These are phyloP conservation scores for Lithophane leautieri DNA, from an alignment of 2,888 invertebrate species.

Conservation along the genomic window DNA sequence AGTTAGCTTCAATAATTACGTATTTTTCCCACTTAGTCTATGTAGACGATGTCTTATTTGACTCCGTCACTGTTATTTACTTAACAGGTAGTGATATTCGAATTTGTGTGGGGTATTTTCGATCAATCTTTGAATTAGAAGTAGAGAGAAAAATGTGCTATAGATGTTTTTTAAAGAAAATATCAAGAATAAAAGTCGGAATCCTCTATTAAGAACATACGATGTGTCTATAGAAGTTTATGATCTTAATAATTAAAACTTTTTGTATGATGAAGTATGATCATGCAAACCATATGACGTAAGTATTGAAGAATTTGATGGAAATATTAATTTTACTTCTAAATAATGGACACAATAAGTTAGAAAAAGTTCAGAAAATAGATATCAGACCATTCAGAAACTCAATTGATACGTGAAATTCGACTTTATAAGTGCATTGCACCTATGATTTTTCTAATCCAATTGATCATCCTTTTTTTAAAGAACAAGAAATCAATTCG, in stretches of 20 bases:
- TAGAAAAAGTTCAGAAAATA: slow-evolving; percentile 37
- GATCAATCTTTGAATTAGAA: neutral
- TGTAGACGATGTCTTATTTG: no score
- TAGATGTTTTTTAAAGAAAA: neutral
- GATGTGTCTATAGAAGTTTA: slow-evolving; percentile 1
- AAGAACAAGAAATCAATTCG: slow-evolving; percentile 62
- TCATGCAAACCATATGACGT: slow-evolving; percentile 23
- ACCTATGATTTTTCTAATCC: slow-evolving; percentile 55
- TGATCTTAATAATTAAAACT: neutral
- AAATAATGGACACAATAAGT: slow-evolving; percentile 20
- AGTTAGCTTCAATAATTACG: no score
- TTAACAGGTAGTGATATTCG: no score
- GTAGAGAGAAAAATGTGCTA: neutral
- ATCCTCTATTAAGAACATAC: neutral
- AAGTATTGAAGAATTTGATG: slow-evolving; percentile 13
- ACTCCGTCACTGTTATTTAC: no score
- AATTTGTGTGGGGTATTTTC: no score
- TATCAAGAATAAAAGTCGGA: neutral
- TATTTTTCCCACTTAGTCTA: no score
- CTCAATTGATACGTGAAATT: slow-evolving; percentile 35
- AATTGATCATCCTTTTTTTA: slow-evolving; percentile 56
- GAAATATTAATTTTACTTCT: slow-evolving; percentile 12
- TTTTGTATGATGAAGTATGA: neutral
- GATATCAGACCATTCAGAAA: slow-evolving; percentile 16
- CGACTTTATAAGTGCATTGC: slow-evolving; percentile 57